Evolutionary conservation across 2,888 invertebrate species (phyloP), one percentile per base, ranked within the genome.

Genomic region (Leucophenga montana): DNA sequence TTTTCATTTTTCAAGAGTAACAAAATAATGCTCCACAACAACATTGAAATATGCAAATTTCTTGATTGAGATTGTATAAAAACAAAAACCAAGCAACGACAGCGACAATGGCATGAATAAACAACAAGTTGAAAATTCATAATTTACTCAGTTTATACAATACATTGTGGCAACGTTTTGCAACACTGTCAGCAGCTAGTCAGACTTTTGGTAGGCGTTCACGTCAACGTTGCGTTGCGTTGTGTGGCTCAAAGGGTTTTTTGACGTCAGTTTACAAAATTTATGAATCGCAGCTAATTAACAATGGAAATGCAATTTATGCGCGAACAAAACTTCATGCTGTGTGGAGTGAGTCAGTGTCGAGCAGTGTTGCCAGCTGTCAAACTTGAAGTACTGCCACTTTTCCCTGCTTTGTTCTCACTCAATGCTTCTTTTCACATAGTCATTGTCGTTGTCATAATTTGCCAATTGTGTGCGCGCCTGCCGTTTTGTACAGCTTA

Each of bases 301-400:
- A 85, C 84, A 85, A 79, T 83, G 78, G 76, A 78, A 84, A 77
- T 83, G 82, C 80, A 85, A 85, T 85, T 85, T 83, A 76, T 70
- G 77, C 76, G 68, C 53, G 76, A 73, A 39, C 8, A 20, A 20
- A 16, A n/a, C 39, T 39, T 39, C 11, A 39, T 39, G 8, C 9
- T 11, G 39, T 39, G 39, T 39, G 39, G 39, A 11, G 39, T 39
- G 39, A 1, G 9, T 3, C 1, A 1, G 39, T 5, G 39, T 39
- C 5, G 39, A 39, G 39, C 39, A 39, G 39, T 39, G 11, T 39
- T 39, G 39, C 11, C 39, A 39, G 39, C 11, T 39, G 39, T 39
- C 39, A 39, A 57, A 1, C 22, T 22, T 14, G 14, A 27, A 31
- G 18, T 27, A 8, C 22, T 27, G 22, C 27, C n/a, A 5, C 1